Evolutionary conservation across 2,113 vertebrate genomes (phyloP).

Genomic region (Oryzias javanicus): DNA sequence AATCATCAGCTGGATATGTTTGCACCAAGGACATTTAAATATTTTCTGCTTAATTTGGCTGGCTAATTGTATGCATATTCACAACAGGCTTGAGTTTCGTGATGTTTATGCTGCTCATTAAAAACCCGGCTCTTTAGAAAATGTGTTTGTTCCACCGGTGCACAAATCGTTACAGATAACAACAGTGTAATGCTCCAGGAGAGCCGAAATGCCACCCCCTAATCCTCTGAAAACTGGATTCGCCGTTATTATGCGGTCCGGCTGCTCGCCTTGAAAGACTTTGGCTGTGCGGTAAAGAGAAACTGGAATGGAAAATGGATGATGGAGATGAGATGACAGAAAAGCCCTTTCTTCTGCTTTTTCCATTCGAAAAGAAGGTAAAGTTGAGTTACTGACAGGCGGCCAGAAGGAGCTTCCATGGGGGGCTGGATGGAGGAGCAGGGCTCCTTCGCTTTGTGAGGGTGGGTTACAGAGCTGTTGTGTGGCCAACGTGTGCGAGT

Average conservation of each 20-base stretch:
- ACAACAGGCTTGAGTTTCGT: constrained; percentile 57
- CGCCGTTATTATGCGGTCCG: constrained; percentile 36
- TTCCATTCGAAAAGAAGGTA: constrained; percentile 13
- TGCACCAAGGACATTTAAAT: constrained; percentile 63
- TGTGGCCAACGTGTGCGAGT: constrained; percentile 71
- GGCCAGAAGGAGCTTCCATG: constrained; percentile 26
- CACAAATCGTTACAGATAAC: constrained; percentile 53
- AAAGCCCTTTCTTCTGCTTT: constrained; percentile 19
- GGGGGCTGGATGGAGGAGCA: constrained; percentile 8
- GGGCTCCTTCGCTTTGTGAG: constrained; percentile 14
- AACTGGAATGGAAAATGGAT: constrained; percentile 28
- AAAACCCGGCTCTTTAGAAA: constrained; percentile 39
- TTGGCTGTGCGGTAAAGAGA: constrained; percentile 28
- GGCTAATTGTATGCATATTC: constrained; percentile 73
- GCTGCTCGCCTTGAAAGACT: constrained; percentile 36
- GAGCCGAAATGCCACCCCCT: constrained; percentile 54
- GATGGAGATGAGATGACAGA: constrained; percentile 42
- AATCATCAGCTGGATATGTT: constrained; percentile 63
- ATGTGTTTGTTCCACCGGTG: constrained; percentile 29
- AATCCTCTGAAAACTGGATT: constrained; percentile 28
- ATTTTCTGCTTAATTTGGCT: constrained; percentile 68
- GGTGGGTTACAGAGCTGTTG: constrained; percentile 33
- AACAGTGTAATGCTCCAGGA: constrained; percentile 29
- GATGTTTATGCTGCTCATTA: constrained; percentile 54
- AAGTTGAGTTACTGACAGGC: constrained; percentile 27